Base-by-base conservation (phyloP, 1,140 invertebrate genomes). In the Chelonus insularis region DNA sequence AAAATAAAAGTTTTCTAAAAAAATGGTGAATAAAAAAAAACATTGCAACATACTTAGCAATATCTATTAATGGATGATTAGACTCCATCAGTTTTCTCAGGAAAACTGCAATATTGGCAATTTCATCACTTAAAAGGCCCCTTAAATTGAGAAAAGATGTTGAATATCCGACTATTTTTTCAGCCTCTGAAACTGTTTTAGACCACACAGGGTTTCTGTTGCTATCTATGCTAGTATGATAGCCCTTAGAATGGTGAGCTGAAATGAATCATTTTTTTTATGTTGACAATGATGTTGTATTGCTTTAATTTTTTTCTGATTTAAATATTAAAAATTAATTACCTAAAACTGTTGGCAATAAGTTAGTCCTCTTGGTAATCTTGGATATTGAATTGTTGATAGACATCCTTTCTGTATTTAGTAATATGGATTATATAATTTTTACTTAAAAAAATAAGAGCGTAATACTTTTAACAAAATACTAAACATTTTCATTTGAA, bases 141-240 rank as follows among this genome's bases (percentile, higher is more conserved):
- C 94, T 82, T 21, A 97, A 76, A 78, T 92, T 96, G 57, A 96
- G 85, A 76, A 96, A 96, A 2, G 94, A 95, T 0, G 94, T 96
- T n/a, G 95, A 92, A 83, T 96, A 96, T 1, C 95, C 95, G 34
- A 98, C 95, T 60, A 98, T 91, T 83, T 96, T 96, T 78, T 97
- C 95, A 37, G 95, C 95, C 72, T 96, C 94, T 39, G 91, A 90
- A 8, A 97, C 91, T 0, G 92, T 93, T 70, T 90, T 85, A 74
- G 94, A 95, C 93, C 94, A 96, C 74, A 93, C 91, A 21, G 89
- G 86, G 63, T 88, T 87, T 56, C 85, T 81, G 72, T 77, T 85
- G 4, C 69, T 69, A 21, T 70, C 69, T n/a, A 81, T 69, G 62
- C 78, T 77, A 8, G 64, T 63, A 16, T 56, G 66, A 20, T 60